These are phyloP conservation scores for Psilopogon haemacephalus DNA, from an alignment of 2,113 vertebrate species.

Conservation along the genomic window DNA sequence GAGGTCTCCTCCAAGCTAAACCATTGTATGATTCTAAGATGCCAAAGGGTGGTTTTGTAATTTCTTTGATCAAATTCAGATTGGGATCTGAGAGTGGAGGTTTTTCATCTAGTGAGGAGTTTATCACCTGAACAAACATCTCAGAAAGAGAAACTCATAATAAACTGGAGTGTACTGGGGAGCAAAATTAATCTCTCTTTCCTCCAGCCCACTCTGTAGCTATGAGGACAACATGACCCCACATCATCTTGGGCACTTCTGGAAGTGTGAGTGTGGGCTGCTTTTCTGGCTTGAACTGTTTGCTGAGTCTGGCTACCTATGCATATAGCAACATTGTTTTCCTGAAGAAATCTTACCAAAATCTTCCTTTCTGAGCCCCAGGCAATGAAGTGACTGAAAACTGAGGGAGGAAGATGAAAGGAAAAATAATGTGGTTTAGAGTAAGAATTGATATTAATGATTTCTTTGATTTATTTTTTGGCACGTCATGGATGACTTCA, in stretches of 20 bases:
- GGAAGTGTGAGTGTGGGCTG: not conserved
- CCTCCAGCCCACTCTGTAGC: not conserved
- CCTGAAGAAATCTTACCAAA: not conserved
- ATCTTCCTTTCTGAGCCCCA: not conserved
- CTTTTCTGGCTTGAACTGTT: not conserved
- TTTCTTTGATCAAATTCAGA: not conserved
- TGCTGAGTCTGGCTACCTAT: not conserved
- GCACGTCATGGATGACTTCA: not conserved
- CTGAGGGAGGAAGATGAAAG: not conserved
- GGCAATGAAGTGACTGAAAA: not conserved
- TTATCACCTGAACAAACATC: not conserved
- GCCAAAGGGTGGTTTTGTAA: not conserved
- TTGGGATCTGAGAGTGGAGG: not conserved
- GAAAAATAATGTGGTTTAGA: not conserved
- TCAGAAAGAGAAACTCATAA: not conserved
- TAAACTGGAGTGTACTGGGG: not conserved
- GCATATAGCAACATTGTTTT: not conserved
- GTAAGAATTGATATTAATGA: not conserved
- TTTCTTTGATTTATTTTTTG: not conserved
- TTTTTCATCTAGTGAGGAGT: not conserved
- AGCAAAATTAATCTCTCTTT: not conserved
- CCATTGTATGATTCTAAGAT: no score
- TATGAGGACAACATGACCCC: no score
- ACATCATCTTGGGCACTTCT: rapidly evolving
- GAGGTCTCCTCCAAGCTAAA: no score